Conservation (phyloP, 2,113 vertebrate species). For the Phocoena phocoena region DNA sequence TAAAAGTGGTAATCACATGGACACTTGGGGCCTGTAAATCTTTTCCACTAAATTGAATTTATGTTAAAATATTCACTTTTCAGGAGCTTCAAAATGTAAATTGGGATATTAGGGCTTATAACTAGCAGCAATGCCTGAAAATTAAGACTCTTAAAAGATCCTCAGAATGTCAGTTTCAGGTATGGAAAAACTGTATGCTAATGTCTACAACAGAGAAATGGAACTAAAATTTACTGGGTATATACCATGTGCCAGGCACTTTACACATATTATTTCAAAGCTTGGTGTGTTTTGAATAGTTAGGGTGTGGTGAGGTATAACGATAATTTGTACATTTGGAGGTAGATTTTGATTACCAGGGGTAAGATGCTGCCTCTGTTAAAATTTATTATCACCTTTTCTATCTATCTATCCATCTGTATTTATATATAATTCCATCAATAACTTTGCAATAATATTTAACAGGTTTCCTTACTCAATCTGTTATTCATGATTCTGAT, state of each 20-base stretch:
- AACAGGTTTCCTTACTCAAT: neutral
- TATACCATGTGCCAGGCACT: neutral
- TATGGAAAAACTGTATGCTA: neutral
- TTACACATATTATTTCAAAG: neutral
- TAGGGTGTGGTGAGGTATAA: neutral
- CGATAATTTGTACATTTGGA: neutral
- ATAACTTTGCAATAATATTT: neutral
- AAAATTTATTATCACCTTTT: neutral
- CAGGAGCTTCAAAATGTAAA: slow-evolving; percentile 56
- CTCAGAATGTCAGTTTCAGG: slow-evolving; percentile 18
- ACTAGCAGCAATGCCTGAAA: slow-evolving; percentile 34
- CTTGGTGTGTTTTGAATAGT: neutral
- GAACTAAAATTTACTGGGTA: neutral
- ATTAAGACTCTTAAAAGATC: slow-evolving; percentile 36
- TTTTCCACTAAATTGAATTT: slow-evolving; percentile 67
- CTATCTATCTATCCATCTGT: neutral
- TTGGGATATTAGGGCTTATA: slow-evolving; percentile 47
- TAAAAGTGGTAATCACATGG: slow-evolving; percentile 25
- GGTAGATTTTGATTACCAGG: neutral
- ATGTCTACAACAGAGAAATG: neutral
- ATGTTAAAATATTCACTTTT: slow-evolving; percentile 73
- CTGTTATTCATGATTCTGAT: neutral
- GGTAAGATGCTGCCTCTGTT: neutral
- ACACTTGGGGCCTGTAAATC: slow-evolving; percentile 59
- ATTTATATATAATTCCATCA: neutral